Evolutionary conservation across 2,888 invertebrate species (phyloP).

Genomic region (Caenorhabditis doughertyi): DNA sequence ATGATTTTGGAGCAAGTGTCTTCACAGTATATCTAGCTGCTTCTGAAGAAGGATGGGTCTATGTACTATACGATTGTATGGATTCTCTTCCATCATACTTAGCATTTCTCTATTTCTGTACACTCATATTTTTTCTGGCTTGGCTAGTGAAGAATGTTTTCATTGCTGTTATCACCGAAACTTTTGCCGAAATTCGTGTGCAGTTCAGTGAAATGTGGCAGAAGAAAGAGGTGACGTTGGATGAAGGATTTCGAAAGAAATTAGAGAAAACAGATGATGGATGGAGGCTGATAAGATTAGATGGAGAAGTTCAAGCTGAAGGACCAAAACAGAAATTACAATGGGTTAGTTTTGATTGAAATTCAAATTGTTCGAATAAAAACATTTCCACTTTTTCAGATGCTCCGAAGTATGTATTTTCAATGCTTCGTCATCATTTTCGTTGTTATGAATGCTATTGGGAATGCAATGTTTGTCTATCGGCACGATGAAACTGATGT

Average conservation of each 20-base stretch:
- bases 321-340: slow-evolving; percentile 71
- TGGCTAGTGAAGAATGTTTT: slow-evolving; percentile 99
- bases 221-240: slow-evolving; percentile 80
- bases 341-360: slow-evolving; percentile 39
- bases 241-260: slow-evolving; percentile 79
- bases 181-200: slow-evolving; percentile 88
- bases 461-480: slow-evolving; percentile 96
- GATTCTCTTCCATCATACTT: slow-evolving; percentile 84
- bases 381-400: slow-evolving; percentile 77
- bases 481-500: slow-evolving; percentile 89
- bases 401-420: slow-evolving; percentile 93
- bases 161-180: slow-evolving; percentile 96
- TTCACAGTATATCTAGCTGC: slow-evolving; percentile 99
- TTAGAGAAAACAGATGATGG: slow-evolving; percentile 92
- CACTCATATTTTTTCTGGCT: slow-evolving; percentile 99
- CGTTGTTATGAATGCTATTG: slow-evolving; percentile 95
- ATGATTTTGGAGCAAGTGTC: slow-evolving; percentile 89
- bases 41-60: slow-evolving; percentile 99
- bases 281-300: slow-evolving; percentile 96
- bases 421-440: slow-evolving; percentile 90
- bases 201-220: slow-evolving; percentile 99
- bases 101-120: slow-evolving; percentile 96
- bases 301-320: slow-evolving; percentile 85
- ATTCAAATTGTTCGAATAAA: not conserved
- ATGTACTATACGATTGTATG: slow-evolving; percentile 93